Percentiles rank a stretch among this genome's conserved stretches.
These are phyloP conservation scores for Erethizon dorsatum DNA, from an alignment of 2,797 vertebrate genomes.

Conservation along the genomic window DNA sequence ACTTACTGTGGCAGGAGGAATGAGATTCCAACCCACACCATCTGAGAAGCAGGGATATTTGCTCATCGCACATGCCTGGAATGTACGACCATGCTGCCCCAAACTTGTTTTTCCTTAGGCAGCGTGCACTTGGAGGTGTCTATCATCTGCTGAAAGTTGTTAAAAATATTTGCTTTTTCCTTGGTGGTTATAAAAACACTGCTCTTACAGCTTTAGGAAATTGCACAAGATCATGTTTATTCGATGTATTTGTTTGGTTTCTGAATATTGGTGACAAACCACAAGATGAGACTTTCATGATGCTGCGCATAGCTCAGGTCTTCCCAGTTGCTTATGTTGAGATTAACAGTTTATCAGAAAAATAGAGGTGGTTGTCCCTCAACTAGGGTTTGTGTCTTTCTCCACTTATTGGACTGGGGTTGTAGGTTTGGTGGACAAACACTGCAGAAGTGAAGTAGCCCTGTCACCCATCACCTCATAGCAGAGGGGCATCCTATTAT, in stretches of 20 bases:
- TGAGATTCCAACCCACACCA: neutral
- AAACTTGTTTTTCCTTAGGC: neutral
- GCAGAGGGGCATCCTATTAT: neutral
- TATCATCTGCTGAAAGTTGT: constrained; percentile 10
- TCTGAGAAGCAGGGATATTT: neutral
- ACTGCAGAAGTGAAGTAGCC: neutral
- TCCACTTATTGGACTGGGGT: neutral
- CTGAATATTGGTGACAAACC: neutral
- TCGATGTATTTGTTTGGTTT: neutral
- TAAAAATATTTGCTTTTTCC: neutral
- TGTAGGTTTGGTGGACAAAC: neutral
- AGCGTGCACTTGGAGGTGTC: neutral
- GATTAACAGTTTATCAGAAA: neutral
- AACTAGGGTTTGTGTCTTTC: neutral
- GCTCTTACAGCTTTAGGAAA: neutral
- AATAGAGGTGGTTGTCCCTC: neutral
- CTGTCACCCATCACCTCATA: neutral
- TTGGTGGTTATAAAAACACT: neutral
- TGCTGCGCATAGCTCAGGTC: neutral
- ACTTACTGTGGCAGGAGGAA: accelerated
- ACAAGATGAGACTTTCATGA: neutral
- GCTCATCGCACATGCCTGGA: neutral
- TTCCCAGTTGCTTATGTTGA: accelerated
- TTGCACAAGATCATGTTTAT: neutral
- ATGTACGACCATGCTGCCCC: neutral